Base-by-base conservation (phyloP, 2,888 invertebrate genomes). In the Andricus curvator region DNA sequence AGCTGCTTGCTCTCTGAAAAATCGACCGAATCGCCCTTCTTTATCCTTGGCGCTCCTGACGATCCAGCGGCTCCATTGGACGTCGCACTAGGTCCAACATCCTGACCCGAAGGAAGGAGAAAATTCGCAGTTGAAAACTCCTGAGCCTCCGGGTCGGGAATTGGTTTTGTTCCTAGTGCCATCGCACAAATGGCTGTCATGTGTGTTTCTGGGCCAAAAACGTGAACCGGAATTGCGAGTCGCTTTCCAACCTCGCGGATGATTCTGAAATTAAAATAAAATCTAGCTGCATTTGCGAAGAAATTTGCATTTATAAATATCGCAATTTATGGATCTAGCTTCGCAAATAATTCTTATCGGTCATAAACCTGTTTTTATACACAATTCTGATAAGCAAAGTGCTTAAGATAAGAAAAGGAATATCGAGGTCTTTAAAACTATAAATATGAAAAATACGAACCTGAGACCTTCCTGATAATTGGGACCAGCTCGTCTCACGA, bases 151-250 rank as follows among this genome's bases (percentile, higher is more conserved):
- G 95, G 95, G 84, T 95, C 94, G 0, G 98, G 98, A 85, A 99
- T 96, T 20, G 97, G 95, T 64, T 96, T 94, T 88, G 97, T 97
- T 25, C 99, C 99, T 80, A 99, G 94, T 2, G 99, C 99, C 95
- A 99, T 98, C 2, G 98, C 98, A 84, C 99, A 99, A 89, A 99
- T 99, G n/a, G 99, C 96, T 0, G 99, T 99, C 99, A 99, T 99
- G 93, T 99, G 99, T 9, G 98, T 98, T 93, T 99, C 99, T 0
- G 99, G 99, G 0, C 99, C 99, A 92, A 99, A 99, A 76, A 99
- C 99, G 93, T 96, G 96, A 87, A 99, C 95, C 0, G 99, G 99
- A 88, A 99, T 97, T 68, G 98, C 98, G 82, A 98, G 94, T 4
- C 95, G 94, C 89, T 93, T 91, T 29, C 93, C 93, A 74, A 92